Base-by-base conservation (phyloP, 2,888 invertebrate species). In the Acrobeloides nanus region DNA sequence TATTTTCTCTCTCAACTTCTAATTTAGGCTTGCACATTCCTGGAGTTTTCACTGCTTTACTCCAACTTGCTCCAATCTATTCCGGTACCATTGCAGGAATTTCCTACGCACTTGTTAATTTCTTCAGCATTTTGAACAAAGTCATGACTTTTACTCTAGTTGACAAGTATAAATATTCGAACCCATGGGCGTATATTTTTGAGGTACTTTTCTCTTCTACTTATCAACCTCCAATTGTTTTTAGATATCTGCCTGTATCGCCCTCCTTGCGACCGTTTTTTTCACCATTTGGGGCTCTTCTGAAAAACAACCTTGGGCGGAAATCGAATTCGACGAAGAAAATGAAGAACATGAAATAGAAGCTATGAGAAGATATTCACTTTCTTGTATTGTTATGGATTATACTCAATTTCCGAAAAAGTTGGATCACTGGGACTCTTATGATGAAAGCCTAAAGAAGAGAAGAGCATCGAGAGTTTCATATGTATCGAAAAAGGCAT, bases 31-130 rank as follows among this genome's bases (percentile, higher is more conserved):
- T 69, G 24, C 70, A 70, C 46, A 68, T 69, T 4, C 69, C 69
- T 6, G 70, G 70, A 26, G 70, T 70, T 8, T 68, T 64, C 48
- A 68, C 69, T 4, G 70, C 70, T 4, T 49, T 70, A n/a, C 57
- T 70, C n/a, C 69, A 70, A 51, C 33, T 70, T 3, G 70, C 70
- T 3, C 70, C 70, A 12, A 69, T 68, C 5, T 70, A 63, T 48
- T 64, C 68, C 2, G 70, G 70, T 29, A 55, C 70, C 10, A 55
- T 69, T 21, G 68, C 64, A 2, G 68, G 68, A 32, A 63, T 70
- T n/a, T 59, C 70, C 3, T 70, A 68, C 45, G 55, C 63, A n/a
- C 64, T 64, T 6, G 70, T 68, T 4, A 66, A 67, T 5, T 48
- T 60, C 7, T 64, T 64, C 49, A 38, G 58, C 34, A 68, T 70